Evolutionary conservation across 1,140 invertebrate species (phyloP), one percentile per base, ranked within the genome.

Genomic region (Bicyclus anynana): DNA sequence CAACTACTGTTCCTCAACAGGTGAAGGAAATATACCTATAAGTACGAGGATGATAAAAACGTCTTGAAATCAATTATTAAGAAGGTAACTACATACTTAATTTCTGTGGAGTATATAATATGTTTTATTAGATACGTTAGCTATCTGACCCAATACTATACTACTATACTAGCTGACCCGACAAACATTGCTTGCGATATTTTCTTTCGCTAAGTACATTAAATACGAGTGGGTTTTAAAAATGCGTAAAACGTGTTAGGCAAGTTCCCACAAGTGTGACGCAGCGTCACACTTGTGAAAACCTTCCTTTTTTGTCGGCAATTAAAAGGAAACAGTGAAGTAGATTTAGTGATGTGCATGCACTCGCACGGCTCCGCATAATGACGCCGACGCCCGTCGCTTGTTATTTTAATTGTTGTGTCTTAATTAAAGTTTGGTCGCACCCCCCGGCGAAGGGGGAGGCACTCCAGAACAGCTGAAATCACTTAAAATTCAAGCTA

Each of bases 321-420:
- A 17, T 20, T 44, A 37, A 60, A 55, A 49, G 51, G 47, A 42
- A 63, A 62, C 52, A 50, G 18, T 52, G 53, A 59, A 55, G 51
- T 65, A 50, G 61, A 62, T 63, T n/a, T 68, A 66, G 47, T 33
- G 40, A 50, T 48, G 52, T 65, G 74, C 74, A 85, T 85, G 80
- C 79, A 67, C 51, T 76, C 67, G 57, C 83, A 82, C 77, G 77
- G 74, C 59, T 61, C 69, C 68, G 72, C 73, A 77, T 82, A 76
- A 74, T 80, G 67, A 83, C 72, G 64, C 69, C 66, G 62, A 66
- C 61, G 66, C 40, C 67, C 60, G 67, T 50, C 66, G 70, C 77
- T 77, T 82, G 77, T 81, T 80, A 76, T 80, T 84, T 84, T 82
- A 81, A 82, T 86, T 84, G 82, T 80, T 80, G 73, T 84, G 71